Evolutionary conservation across 23 tunicate species (phyloP).

Genomic region (Styela plicata): DNA sequence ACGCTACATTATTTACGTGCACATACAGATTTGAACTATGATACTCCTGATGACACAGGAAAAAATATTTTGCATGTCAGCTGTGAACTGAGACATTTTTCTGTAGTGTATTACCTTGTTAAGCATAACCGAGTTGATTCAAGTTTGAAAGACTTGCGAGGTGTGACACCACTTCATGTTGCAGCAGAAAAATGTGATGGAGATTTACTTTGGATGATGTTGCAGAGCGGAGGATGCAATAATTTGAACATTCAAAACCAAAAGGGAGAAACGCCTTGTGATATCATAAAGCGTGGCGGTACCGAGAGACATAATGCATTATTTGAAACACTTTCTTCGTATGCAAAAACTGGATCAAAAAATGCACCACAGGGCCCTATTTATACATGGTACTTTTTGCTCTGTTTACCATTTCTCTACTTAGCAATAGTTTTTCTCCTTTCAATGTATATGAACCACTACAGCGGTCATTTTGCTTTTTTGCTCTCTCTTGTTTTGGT

Average conservation of each 20-base stretch:
- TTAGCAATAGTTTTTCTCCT: conserved; percentile 37
- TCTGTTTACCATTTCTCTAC: conserved; percentile 41
- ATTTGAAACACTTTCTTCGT: conserved; percentile 1
- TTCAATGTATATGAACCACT: conserved; percentile 22
- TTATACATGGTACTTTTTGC: conserved; percentile 38
- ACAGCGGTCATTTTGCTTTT: conserved; percentile 48
- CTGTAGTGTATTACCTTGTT: conserved; percentile 39
- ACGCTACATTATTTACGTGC: conserved; percentile 64
- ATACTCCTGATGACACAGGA: conserved; percentile 39
- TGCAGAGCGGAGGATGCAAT: conserved; percentile 36
- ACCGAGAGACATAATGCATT: background rate
- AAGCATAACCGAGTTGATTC: conserved; percentile 37
- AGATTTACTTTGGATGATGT: conserved; percentile 53
- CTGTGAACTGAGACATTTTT: conserved; percentile 36
- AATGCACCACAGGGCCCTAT: background rate
- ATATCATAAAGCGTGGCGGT: conserved; percentile 34
- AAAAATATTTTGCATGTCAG: conserved; percentile 52
- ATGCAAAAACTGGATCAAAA: background rate
- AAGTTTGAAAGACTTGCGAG: conserved; percentile 35
- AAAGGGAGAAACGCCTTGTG: conserved; percentile 56
- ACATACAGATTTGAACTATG: conserved; percentile 37
- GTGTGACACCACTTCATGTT: conserved; percentile 62
- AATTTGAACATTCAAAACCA: conserved; percentile 39
- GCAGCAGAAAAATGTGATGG: conserved; percentile 57
- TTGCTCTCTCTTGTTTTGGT: conserved; percentile 18